A percentile compares a stretch with the other conserved stretches of the same genome.
Conservation (phyloP, 2,113 vertebrate genomes). For the Ophthalmolycus amberensis region DNA sequence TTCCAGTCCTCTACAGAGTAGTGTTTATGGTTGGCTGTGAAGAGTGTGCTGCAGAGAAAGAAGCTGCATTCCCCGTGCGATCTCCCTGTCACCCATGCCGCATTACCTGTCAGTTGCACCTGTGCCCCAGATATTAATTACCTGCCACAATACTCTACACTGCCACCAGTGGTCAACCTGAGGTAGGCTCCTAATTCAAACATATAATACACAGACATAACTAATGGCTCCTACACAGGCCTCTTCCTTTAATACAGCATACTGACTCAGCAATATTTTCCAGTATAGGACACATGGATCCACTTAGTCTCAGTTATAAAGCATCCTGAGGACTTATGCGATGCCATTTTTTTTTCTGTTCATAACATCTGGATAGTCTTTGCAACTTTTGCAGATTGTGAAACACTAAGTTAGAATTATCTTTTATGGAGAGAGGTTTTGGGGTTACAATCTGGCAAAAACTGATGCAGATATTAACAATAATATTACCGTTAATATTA, state of each 20-base stretch:
- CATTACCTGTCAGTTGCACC: too few species aligned
- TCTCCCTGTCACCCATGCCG: too few species aligned
- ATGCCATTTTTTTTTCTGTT: background rate
- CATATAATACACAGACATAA: too few species aligned
- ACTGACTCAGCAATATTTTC: slow-evolving; percentile 41
- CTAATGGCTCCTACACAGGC: background rate
- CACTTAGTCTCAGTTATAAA: background rate
- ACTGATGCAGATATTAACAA: background rate
- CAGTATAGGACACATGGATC: slow-evolving; percentile 2
- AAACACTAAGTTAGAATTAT: background rate
- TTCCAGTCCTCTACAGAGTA: slow-evolving; percentile 94
- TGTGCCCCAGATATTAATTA: too few species aligned
- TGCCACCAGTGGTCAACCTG: background rate
- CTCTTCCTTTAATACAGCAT: background rate
- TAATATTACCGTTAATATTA: too few species aligned
- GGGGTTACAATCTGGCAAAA: background rate
- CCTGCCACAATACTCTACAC: too few species aligned
- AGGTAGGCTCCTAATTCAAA: background rate
- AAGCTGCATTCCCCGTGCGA: background rate
- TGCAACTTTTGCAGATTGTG: background rate
- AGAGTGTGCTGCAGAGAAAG: slow-evolving; percentile 87
- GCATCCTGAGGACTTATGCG: background rate
- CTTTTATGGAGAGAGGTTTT: background rate
- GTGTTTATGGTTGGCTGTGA: slow-evolving; percentile 97
- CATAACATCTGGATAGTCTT: background rate